Conservation (phyloP, 2,113 vertebrate genomes). For the Synchiropus splendidus region DNA sequence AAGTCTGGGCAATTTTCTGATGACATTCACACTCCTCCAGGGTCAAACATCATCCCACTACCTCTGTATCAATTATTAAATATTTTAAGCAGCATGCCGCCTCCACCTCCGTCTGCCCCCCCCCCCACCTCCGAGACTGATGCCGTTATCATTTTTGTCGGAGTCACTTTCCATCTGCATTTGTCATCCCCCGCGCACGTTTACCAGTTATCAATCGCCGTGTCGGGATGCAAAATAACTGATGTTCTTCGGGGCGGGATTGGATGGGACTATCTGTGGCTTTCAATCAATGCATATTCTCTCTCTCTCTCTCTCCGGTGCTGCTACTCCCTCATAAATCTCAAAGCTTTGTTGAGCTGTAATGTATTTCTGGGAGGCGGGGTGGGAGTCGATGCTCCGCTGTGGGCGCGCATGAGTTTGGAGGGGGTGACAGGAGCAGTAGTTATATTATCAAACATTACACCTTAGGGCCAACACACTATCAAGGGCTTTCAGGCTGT, state of each 20-base stretch:
- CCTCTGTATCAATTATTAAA: constrained; percentile 99
- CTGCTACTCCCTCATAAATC: constrained; percentile 95
- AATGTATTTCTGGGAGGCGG: constrained; percentile 77
- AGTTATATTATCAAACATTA: constrained; percentile 98
- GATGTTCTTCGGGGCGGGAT: constrained; percentile 94
- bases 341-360: constrained; percentile 81
- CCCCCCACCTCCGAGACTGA: constrained; percentile 71
- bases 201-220: constrained; percentile 99
- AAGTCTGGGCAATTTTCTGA: constrained; percentile 93
- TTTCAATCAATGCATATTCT: constrained; percentile 99
- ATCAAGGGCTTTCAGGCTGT: constrained; percentile 87
- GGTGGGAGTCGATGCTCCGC: no score
- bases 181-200: constrained; percentile 92
- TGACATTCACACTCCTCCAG: constrained; percentile 99
- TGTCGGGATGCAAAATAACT: constrained; percentile 99
- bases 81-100: constrained; percentile 98
- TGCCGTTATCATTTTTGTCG: constrained; percentile 99
- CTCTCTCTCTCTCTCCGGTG: constrained; percentile 59
- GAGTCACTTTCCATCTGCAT: constrained; percentile 97
- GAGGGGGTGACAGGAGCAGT: constrained; percentile 82
- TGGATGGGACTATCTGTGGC: constrained; percentile 97
- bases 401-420: constrained; percentile 64
- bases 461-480: constrained; percentile 87
- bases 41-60: constrained; percentile 97
- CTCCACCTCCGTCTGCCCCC: constrained; percentile 72